Percentiles rank a stretch among this genome's conserved stretches.
These are phyloP conservation scores for Xyliphius kryptos DNA, from an alignment of 2,113 vertebrate genomes.

Conservation along the genomic window DNA sequence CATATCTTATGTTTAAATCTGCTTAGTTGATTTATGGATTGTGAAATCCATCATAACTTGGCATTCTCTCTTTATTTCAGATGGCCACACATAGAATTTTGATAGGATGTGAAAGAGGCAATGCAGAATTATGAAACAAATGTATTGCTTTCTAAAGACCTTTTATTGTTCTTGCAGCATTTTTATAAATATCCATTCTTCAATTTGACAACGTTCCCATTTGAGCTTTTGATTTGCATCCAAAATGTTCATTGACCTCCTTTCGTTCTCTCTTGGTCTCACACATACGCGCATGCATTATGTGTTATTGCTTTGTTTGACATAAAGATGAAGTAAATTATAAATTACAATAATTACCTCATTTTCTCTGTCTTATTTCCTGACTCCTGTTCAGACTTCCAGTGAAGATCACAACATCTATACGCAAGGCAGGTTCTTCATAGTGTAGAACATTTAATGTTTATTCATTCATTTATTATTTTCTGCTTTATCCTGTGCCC, in stretches of 20 bases:
- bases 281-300: no score
- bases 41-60: slow-evolving; percentile 16
- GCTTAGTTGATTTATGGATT: slow-evolving; percentile 14
- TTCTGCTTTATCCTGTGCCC: no score
- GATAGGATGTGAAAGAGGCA: slow-evolving; percentile 1
- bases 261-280: no score
- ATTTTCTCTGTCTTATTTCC: no score
- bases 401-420: no score
- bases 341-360: no score
- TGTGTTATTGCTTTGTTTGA: no score
- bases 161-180: slow-evolving; percentile 8
- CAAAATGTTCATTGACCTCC: slow-evolving; percentile 9
- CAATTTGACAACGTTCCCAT: slow-evolving; percentile 23
- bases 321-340: no score
- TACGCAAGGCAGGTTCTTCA: no score
- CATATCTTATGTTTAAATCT: neutral
- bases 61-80: slow-evolving; percentile 11
- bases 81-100: slow-evolving; percentile 17
- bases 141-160: slow-evolving; percentile 17
- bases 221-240: slow-evolving; percentile 1
- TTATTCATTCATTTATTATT: no score
- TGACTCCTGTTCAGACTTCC: no score
- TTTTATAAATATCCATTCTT: slow-evolving; percentile 26
- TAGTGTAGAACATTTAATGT: no score
- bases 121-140: slow-evolving; percentile 10